Base-by-base conservation (phyloP, 2,888 invertebrate genomes). In the Sinelater perroti region DNA sequence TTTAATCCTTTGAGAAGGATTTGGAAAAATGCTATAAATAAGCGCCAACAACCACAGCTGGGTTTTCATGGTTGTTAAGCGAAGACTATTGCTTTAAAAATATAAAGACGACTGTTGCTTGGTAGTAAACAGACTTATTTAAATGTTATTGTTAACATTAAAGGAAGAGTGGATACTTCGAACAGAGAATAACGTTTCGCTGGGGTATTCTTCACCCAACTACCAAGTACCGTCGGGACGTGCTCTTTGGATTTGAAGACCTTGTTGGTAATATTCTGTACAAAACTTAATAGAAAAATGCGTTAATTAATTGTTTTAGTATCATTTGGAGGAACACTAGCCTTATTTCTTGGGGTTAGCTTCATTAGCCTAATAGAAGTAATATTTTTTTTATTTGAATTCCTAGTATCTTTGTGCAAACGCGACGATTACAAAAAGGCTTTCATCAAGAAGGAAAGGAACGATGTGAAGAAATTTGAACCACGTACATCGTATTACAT, bases 241-340 rank as follows among this genome's bases (percentile, higher is more conserved):
- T 87, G 4, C 79, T 87, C 1, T 87, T 86, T 73, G 82, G 84
- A 57, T 84, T 86, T 61, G 85, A 85, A 64, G 86, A 87, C 72
- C 75, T 87, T 38, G 81, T 87, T 6, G 86, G 85, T 85, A 67
- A 75, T 73, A 61, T 14, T 16, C n/a, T n/a, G n/a, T n/a, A n/a
- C 2, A n/a, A n/a, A 14, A 10, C 17, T 8, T 16, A 11, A 35
- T 16, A 35, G 2, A 3, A 13, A 16, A 18, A 2, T 36, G 6
- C 8, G 5, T 8, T 36, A n/a, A n/a, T 21, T 24, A 14, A 17
- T 49, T 55, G 30, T 24, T n/a, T n/a, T n/a, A 86, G 86, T 86
- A 0, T 85, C 86, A 0, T 83, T 86, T 61, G 87, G 87, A 1
- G 87, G 86, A 1, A 85, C 84, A 0, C 80, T 85, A 0, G 85